These are phyloP conservation scores for Musca domestica DNA, from an alignment of 1,140 invertebrate genomes.

Conservation along the genomic window DNA sequence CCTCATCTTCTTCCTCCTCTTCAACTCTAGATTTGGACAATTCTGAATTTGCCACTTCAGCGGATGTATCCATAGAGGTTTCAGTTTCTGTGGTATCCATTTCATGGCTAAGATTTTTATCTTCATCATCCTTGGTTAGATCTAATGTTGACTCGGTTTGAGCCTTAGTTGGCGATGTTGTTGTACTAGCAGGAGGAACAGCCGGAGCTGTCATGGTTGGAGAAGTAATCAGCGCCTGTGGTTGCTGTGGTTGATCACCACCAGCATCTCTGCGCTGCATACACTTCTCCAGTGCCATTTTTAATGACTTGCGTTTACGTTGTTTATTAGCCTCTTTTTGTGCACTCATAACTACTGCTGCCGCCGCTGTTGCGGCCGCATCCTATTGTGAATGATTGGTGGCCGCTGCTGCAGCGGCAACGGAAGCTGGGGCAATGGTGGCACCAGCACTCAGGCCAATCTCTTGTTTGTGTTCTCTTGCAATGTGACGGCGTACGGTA, in stretches of 20 bases:
- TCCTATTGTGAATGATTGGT: constrained; percentile 61
- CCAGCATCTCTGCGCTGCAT: constrained; percentile 49
- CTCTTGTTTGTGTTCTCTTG: constrained; percentile 79
- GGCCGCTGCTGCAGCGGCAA: constrained; percentile 50
- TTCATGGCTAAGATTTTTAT: not conserved
- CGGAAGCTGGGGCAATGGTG: constrained; percentile 49
- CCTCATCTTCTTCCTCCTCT: not conserved
- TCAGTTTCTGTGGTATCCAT: constrained; percentile 18
- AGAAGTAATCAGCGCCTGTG: constrained; percentile 1
- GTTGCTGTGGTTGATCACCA: constrained; percentile 18
- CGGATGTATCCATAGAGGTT: constrained; percentile 7
- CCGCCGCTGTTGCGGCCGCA: constrained; percentile 52
- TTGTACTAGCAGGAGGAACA: not conserved
- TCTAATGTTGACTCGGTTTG: not conserved
- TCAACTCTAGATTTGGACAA: not conserved
- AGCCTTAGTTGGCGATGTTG: not conserved
- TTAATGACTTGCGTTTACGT: constrained; percentile 53
- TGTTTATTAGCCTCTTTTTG: constrained; percentile 50
- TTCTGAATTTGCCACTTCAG: not conserved
- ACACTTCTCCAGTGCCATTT: constrained; percentile 52
- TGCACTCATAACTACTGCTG: constrained; percentile 53
- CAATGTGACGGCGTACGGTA: constrained; percentile 83
- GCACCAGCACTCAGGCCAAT: constrained; percentile 63
- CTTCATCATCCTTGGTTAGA: not conserved
- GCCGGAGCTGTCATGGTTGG: not conserved